These are phyloP conservation scores for Pandemis cinnamomeana DNA, from an alignment of 2,888 invertebrate species.

Conservation along the genomic window DNA sequence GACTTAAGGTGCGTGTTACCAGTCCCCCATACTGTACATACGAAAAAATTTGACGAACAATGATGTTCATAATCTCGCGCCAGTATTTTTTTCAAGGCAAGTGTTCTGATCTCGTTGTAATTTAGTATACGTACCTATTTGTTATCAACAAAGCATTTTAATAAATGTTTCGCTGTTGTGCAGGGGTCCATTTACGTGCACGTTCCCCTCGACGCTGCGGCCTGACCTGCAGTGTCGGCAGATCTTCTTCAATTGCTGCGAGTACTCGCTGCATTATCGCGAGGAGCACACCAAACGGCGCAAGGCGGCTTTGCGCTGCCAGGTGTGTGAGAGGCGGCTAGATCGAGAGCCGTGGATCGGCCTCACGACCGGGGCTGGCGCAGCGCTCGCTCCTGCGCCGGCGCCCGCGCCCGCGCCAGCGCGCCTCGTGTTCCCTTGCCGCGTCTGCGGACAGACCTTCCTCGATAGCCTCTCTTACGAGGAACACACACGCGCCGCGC, in stretches of 20 bases:
- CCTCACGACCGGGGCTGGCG: conserved; percentile 44
- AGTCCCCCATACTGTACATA: conserved; percentile 11
- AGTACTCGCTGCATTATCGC: conserved; percentile 77
- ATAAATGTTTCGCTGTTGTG: conserved; percentile 34
- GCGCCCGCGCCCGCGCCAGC: conserved; percentile 42
- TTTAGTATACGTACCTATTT: neutral
- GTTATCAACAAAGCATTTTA: neutral
- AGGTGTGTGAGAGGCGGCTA: conserved; percentile 78
- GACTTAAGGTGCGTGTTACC: conserved; percentile 64
- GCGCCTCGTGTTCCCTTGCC: conserved; percentile 63
- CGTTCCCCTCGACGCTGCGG: conserved; percentile 68
- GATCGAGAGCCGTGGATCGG: conserved; percentile 63
- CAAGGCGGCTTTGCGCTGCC: conserved; percentile 76
- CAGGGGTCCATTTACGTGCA: conserved; percentile 79
- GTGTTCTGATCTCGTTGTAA: neutral
- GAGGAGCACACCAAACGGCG: conserved; percentile 79
- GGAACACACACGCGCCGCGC: conserved; percentile 71
- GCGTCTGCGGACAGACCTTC: conserved; percentile 68
- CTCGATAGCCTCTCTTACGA: conserved; percentile 65
- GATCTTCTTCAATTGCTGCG: conserved; percentile 79
- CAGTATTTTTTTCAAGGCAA: conserved; percentile 5
- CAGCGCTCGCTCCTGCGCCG: conserved; percentile 53
- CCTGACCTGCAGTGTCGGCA: conserved; percentile 73
- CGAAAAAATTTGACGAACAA: conserved; percentile 11
- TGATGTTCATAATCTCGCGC: conserved; percentile 2